Conservation (phyloP, 2,113 vertebrate genomes). For the Fulica atra region DNA sequence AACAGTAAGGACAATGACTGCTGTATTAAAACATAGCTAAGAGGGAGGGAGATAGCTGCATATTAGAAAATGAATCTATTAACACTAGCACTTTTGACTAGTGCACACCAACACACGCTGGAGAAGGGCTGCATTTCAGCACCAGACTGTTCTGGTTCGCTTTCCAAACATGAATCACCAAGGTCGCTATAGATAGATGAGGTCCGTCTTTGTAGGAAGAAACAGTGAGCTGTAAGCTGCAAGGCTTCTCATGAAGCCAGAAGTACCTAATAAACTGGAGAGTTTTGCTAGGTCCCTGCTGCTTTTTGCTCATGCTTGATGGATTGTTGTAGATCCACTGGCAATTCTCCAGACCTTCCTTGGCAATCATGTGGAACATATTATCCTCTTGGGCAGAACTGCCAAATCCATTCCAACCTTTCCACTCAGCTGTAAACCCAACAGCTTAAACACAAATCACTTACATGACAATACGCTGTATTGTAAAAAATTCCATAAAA, state of each 20-base stretch:
- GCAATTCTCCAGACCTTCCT: constrained; percentile 33
- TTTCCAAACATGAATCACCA: background rate
- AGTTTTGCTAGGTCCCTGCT: background rate
- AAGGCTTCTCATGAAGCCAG: background rate
- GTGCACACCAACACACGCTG: background rate
- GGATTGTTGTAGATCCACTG: constrained; percentile 33
- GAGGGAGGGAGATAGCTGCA: background rate
- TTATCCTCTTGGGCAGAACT: constrained; percentile 29
- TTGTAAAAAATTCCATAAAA: constrained; percentile 51
- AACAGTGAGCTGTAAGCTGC: background rate
- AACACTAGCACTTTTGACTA: background rate
- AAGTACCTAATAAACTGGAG: background rate
- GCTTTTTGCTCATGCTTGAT: background rate
- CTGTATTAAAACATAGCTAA: background rate
- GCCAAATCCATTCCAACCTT: constrained; percentile 29
- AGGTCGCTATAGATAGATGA: background rate
- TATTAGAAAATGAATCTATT: background rate
- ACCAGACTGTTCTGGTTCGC: background rate
- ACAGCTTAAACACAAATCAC: constrained; percentile 18
- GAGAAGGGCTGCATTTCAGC: background rate
- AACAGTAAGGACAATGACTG: background rate
- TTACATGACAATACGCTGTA: background rate
- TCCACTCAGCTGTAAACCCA: constrained; percentile 31
- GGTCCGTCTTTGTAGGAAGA: background rate
- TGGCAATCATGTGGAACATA: constrained; percentile 34